Base-by-base conservation (phyloP, 1,140 invertebrate species). In the Cataglyphis hispanica region DNA sequence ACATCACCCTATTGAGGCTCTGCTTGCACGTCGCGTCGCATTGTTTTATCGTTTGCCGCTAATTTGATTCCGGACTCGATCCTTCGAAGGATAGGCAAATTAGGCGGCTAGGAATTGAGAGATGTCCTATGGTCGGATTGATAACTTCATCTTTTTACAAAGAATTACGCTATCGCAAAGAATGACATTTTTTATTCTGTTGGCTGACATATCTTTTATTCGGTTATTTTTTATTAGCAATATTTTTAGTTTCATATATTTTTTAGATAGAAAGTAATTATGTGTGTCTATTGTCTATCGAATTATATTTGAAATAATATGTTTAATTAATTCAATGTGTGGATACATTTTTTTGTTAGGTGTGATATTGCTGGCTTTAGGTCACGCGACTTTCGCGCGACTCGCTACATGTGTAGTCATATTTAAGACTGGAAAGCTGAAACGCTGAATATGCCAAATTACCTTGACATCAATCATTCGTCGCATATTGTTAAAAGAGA, bases 61-160 rank as follows among this genome's bases (percentile, higher is more conserved):
- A 64, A 77, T 74, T 66, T 70, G 19, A 46, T 74, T 70, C 46
- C 40, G n/a, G 27, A 8, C n/a, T 72, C 50, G 61, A 81, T 85
- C 46, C 60, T 67, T 37, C 43, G 83, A 58, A 19, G 74, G 72
- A 80, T 80, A 80, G 46, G 83, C 83, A 80, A 80, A 85, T 67
- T 66, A 81, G 75, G n/a, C 27, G 60, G 70, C 75, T 63, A 84
- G 40, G 11, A 56, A 63, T 81, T 40, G 37, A 76, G 70, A 50
- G 70, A 56, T n/a, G n/a, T 67, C 58, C 43, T 11, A 6, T n/a
- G 11, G n/a, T 60, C 56, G 31, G 16, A 4, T n/a, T 37, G 67
- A 83, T 10, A 13, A 43, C 67, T 83, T n/a, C 61, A 83, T 83
- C 27, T 50, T 27, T 1, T 16, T 13, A 19, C 16, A 8, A 60